Conservation (phyloP, 1,140 invertebrate genomes). For the Schlechtendalia chinensis region DNA sequence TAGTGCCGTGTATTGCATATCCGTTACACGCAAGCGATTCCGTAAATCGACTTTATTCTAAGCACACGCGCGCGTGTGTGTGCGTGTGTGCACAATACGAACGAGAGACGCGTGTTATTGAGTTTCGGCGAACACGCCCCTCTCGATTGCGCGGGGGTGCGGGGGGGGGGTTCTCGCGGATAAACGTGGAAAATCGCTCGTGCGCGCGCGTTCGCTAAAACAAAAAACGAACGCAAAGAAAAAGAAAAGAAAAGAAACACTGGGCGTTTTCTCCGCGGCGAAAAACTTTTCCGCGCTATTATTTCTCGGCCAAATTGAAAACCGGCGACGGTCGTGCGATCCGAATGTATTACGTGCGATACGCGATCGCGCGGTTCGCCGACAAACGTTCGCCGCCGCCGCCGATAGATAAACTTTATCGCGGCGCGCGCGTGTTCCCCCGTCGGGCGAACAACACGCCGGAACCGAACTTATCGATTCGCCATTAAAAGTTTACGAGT, state of each 20-base stretch:
- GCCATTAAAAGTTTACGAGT: neutral
- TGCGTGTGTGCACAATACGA: neutral
- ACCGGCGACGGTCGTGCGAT: conserved; percentile 30
- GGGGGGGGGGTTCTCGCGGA: neutral
- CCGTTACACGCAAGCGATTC: neutral
- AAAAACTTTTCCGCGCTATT: conserved; percentile 9
- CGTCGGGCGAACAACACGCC: neutral
- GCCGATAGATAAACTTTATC: neutral
- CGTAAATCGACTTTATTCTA: conserved; percentile 10
- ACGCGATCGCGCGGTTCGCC: conserved; percentile 14
- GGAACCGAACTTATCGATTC: neutral
- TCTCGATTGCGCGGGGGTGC: neutral
- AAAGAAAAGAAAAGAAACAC: neutral
- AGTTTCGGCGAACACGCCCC: neutral
- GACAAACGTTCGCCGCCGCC: neutral
- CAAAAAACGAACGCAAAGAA: too few relatives aligned
- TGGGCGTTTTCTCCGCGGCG: neutral
- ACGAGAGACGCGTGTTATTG: neutral
- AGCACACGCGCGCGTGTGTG: neutral
- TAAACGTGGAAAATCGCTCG: too few relatives aligned
- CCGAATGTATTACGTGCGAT: conserved; percentile 7
- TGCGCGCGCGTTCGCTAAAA: too few relatives aligned
- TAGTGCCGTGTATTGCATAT: neutral
- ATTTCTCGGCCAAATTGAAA: conserved; percentile 29
- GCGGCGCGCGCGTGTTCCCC: neutral